Percentiles rank a stretch among this genome's conserved stretches.
phyloP scores from a whole-genome alignment of 2,113 vertebrate species.

The Aegithalos caudatus region DNA sequence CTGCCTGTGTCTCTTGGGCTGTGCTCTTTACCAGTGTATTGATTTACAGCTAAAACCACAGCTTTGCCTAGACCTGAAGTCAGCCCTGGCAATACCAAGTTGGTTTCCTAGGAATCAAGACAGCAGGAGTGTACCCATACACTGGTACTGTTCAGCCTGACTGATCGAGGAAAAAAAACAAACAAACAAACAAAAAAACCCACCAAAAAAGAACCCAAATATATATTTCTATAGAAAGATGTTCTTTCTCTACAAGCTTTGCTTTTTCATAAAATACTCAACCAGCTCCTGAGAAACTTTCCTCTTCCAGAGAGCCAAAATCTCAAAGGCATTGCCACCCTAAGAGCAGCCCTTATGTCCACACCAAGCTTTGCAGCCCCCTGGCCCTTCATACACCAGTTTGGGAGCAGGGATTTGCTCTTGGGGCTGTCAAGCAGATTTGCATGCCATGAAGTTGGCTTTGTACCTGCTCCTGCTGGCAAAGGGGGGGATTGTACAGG shows the following conservation, averaged over 20 bases:
- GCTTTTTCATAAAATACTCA: not conserved
- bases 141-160: not conserved
- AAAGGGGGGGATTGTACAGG: accelerated
- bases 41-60: not conserved
- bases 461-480: not conserved
- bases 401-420: not conserved
- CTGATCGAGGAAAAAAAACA: not conserved
- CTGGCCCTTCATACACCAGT: accelerated
- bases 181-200: too few relatives aligned
- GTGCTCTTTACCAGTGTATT: not conserved
- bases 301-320: not conserved
- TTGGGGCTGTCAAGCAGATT: not conserved
- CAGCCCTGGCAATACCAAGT: not conserved
- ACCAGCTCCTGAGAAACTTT: not conserved
- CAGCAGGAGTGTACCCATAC: not conserved
- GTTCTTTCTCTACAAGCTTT: not conserved
- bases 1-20: not conserved
- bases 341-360: not conserved
- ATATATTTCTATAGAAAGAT: not conserved
- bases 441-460: accelerated
- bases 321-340: not conserved
- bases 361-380: not conserved
- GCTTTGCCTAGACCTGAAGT: not conserved
- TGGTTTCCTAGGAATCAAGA: not conserved
- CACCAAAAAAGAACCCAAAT: not conserved